Conservation (phyloP, 2,113 vertebrate genomes). For the Epinephelus lanceolatus region DNA sequence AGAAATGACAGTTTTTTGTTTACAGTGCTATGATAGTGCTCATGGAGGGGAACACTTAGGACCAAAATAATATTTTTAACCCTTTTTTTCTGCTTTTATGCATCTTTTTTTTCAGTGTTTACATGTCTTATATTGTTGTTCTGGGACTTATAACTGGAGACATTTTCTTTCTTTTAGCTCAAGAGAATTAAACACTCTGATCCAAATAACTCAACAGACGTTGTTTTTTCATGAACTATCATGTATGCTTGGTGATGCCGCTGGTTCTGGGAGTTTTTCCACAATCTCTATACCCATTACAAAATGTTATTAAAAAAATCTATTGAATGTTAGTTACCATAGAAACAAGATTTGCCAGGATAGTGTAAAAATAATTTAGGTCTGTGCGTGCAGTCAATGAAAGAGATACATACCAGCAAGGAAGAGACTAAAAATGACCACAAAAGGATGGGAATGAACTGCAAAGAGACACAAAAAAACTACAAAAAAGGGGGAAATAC, state of each 20-base stretch:
- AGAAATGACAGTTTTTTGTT: conserved; percentile 13
- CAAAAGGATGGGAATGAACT: too few species aligned
- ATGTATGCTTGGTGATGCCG: neutral
- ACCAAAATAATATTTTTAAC: conserved; percentile 52
- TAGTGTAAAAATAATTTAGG: too few species aligned
- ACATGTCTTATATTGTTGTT: conserved; percentile 4
- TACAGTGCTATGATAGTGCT: neutral
- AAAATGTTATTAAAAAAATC: too few species aligned
- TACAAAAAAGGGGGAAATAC: too few species aligned
- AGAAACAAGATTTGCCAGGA: too few species aligned
- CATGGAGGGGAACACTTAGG: neutral
- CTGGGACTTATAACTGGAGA: neutral
- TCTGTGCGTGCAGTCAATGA: too few species aligned
- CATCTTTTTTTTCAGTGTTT: conserved; percentile 2
- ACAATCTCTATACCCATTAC: neutral
- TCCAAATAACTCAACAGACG: neutral
- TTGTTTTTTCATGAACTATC: neutral
- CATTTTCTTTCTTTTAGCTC: conserved; percentile 47
- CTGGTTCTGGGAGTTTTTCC: neutral
- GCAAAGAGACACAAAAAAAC: too few species aligned
- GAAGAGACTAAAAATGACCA: too few species aligned
- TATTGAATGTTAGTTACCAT: too few species aligned
- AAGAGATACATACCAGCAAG: too few species aligned
- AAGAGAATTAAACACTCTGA: conserved; percentile 77
- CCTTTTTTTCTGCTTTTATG: conserved; percentile 38